phyloP scores from a whole-genome alignment of 1,140 invertebrate genomes.

The Pseudomyrmex flavicornis region DNA sequence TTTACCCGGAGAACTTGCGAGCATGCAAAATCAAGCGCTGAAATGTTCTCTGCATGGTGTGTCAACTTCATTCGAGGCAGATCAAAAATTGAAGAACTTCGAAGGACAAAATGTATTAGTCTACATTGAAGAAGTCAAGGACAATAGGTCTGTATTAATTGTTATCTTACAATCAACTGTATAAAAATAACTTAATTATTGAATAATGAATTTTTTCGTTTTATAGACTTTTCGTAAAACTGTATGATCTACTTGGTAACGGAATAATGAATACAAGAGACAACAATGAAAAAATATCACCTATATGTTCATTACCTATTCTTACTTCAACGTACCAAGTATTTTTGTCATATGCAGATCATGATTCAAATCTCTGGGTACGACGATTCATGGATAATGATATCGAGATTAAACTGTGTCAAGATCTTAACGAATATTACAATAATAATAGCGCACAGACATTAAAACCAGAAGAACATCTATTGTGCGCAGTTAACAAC shows the following conservation, averaged over 20 bases:
- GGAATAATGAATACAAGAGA: conserved; percentile 86
- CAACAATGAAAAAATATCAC: conserved; percentile 83
- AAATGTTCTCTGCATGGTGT: conserved; percentile 81
- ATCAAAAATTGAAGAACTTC: conserved; percentile 73
- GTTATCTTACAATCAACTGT: background rate
- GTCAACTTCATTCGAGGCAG: conserved; percentile 38
- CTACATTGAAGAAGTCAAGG: conserved; percentile 86
- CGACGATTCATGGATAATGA: conserved; percentile 82
- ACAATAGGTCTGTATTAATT: conserved; percentile 83
- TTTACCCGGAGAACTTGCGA: conserved; percentile 84
- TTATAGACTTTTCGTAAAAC: conserved; percentile 86
- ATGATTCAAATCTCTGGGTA: conserved; percentile 86
- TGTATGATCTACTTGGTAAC: conserved; percentile 86
- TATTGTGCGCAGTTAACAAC: conserved; percentile 87
- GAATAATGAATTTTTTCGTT: conserved; percentile 55
- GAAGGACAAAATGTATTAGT: conserved; percentile 83
- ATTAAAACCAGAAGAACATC: conserved; percentile 79
- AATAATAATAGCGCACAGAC: conserved; percentile 78
- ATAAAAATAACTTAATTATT: conserved; percentile 24
- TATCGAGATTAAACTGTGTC: conserved; percentile 83
- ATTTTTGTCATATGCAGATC: conserved; percentile 83
- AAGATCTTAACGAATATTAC: conserved; percentile 87
- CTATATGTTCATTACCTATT: conserved; percentile 86
- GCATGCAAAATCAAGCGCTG: conserved; percentile 86
- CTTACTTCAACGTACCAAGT: conserved; percentile 85